phyloP scores from a whole-genome alignment of 1,140 invertebrate genomes.

The Coelopa frigida region DNA sequence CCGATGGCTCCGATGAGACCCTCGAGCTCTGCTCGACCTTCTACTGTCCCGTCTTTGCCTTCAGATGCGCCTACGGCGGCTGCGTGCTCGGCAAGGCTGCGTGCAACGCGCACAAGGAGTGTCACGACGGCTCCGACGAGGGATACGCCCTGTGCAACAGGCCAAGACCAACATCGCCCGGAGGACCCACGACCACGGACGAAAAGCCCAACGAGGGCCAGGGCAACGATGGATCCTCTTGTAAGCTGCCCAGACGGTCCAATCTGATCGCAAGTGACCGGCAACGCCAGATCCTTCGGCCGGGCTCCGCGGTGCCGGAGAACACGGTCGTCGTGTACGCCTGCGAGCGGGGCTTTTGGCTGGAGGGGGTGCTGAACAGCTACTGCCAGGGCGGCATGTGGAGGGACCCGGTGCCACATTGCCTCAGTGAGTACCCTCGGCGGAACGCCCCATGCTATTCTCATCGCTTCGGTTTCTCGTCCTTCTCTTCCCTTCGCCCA shows the following conservation, averaged over 20 bases:
- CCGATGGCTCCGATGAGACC: conserved; percentile 57
- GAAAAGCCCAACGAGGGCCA: neutral
- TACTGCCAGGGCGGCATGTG: no score
- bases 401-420: no score
- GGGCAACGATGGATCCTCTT: no score
- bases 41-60: conserved; percentile 42
- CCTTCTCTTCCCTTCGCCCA: neutral
- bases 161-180: neutral
- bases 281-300: neutral
- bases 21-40: conserved; percentile 30
- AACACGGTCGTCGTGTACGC: neutral
- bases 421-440: no score
- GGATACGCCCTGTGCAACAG: conserved; percentile 8
- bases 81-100: conserved; percentile 57
- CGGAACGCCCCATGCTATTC: no score
- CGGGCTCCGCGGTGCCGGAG: neutral
- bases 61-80: conserved; percentile 51
- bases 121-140: conserved; percentile 54
- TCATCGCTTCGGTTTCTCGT: neutral
- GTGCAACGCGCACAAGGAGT: conserved; percentile 49
- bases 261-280: conserved; percentile 1
- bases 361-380: no score
- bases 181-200: neutral
- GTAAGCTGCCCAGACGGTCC: neutral
- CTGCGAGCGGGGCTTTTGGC: neutral